Evolutionary conservation across 2,888 invertebrate species (phyloP).

Genomic region (Neoascia interrupta): DNA sequence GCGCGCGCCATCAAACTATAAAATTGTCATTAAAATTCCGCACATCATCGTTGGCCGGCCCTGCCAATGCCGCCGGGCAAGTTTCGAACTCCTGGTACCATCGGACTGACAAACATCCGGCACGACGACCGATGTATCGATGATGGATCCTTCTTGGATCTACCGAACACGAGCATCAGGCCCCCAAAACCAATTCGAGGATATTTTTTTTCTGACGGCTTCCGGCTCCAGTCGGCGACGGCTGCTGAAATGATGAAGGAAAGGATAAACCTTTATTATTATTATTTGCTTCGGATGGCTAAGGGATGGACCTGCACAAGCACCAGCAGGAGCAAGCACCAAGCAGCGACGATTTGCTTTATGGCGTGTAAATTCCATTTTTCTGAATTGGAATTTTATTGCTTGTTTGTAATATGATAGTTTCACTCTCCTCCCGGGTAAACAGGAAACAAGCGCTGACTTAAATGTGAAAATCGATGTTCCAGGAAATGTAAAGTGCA

Average conservation of each 20-base stretch:
- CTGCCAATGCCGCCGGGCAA: not conserved
- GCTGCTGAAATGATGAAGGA: slow-evolving; percentile 31
- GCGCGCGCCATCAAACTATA: slow-evolving; percentile 40
- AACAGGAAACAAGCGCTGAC: slow-evolving; percentile 67
- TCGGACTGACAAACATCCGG: slow-evolving; percentile 29
- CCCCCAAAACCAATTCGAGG: slow-evolving; percentile 28
- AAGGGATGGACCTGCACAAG: slow-evolving; percentile 35
- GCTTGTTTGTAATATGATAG: slow-evolving; percentile 67
- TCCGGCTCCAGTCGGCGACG: slow-evolving; percentile 2
- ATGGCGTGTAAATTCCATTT: slow-evolving; percentile 70
- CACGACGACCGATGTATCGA: slow-evolving; percentile 47
- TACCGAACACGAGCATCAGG: not conserved
- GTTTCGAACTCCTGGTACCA: slow-evolving; percentile 1
- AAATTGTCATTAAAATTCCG: slow-evolving; percentile 58
- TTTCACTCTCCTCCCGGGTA: slow-evolving; percentile 46
- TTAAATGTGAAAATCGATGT: slow-evolving; percentile 63
- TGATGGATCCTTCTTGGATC: slow-evolving; percentile 31
- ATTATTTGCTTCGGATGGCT: slow-evolving; percentile 47
- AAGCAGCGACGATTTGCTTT: slow-evolving; percentile 65
- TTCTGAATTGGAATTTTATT: slow-evolving; percentile 68
- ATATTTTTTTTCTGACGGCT: slow-evolving; percentile 25
- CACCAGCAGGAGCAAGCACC: slow-evolving; percentile 39
- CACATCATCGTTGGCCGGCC: slow-evolving; percentile 18
- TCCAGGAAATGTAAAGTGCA: slow-evolving; percentile 61
- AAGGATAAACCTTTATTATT: slow-evolving; percentile 63